Conservation (phyloP, 2,888 invertebrate species). For the Sylvicola fuscatus region DNA sequence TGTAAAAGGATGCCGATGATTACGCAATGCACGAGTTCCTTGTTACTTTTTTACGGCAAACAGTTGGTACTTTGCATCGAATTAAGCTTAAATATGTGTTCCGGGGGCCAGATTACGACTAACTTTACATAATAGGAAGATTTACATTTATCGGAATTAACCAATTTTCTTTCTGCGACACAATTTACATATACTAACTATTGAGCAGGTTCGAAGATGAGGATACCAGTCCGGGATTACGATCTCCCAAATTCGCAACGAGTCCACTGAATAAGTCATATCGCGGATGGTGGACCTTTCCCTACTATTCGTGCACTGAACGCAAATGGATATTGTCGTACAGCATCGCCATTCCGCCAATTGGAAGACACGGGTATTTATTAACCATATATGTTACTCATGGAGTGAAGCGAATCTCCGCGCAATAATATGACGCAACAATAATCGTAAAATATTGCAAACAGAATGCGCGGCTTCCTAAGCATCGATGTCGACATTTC, state of each 20-base stretch:
- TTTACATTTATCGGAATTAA: no score
- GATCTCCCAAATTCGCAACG: conserved; percentile 41
- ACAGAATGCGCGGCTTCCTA: conserved; percentile 34
- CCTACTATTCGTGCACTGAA: conserved; percentile 66
- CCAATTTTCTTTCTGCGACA: no score
- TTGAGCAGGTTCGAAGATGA: conserved; percentile 35
- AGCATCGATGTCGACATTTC: conserved; percentile 66
- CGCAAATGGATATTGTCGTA: conserved; percentile 71
- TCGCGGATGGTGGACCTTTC: conserved; percentile 73
- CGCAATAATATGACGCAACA: no score
- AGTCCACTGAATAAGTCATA: conserved; percentile 38
- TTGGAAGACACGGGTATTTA: conserved; percentile 29
- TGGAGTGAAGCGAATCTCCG: not conserved
- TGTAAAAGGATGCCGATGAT: no score
- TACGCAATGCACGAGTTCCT: no score
- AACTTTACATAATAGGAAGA: no score
- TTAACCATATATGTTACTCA: conserved; percentile 1
- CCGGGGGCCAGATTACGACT: no score
- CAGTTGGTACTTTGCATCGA: no score
- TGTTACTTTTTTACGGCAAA: no score
- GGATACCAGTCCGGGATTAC: conserved; percentile 22
- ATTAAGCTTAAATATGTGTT: no score
- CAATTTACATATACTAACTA: no score
- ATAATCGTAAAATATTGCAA: no score
- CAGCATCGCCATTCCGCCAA: conserved; percentile 42